Evolutionary conservation across 2,797 vertebrate genomes (phyloP), one percentile per base, ranked within the genome.

Genomic region (Scarus forsteni): DNA sequence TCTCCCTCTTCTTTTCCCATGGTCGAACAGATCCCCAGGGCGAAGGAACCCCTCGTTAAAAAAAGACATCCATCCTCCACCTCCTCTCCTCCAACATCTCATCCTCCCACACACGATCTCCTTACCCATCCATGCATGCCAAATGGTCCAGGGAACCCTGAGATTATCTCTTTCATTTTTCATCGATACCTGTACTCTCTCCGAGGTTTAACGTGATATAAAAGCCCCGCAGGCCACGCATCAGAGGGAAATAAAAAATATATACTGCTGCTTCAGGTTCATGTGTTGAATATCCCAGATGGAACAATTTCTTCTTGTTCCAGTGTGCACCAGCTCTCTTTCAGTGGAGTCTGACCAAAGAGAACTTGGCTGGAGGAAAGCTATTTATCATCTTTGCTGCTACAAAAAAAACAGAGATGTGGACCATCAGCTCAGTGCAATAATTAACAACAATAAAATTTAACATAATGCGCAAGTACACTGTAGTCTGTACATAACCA

Each of bases 21-120:
- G 64, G 54, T 78, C 84, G 44, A 73, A 77, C 68, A 59, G 51
- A 78, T 78, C 84, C 58, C 73, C 46, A 60, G 57, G 63, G 75
- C 53, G 46, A 77, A 62, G 58, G 63, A 73, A 46, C 58, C 72
- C 57, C 69, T 80, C 38, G 13, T 87, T 84, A 71, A 86, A 78
- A 48, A 27, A 42, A 15, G 19, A 48, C 35, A 43, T 12, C 13
- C 43, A 44, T 54, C 51, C 58, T 54, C 75, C 45, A 39, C 64
- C 8, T 65, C 43, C 19, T 69, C 79, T 49, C 16, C 81, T 60
- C 66, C 69, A 66, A 61, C 81, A 56, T 81, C 81, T 63, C 75
- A 39, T 80, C 80, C 74, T 56, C 85, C 72, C 79, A 77, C 78
- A 34, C 73, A 42, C 76, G 18, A 66, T 44, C n/a, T 70, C 64